Conservation (phyloP, 2,888 invertebrate genomes). For the Subacronicta megacephala region DNA sequence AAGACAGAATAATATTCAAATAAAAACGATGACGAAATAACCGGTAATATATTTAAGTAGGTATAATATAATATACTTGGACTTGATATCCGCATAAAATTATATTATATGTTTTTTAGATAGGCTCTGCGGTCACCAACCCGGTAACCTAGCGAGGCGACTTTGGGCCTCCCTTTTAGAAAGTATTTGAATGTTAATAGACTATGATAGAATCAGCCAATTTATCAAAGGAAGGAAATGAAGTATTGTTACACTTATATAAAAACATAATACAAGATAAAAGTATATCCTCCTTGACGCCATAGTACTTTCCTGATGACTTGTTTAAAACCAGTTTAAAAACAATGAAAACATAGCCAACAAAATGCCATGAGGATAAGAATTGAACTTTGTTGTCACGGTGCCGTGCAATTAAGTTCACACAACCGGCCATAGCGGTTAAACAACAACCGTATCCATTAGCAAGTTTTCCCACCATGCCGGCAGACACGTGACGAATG, state of each 20-base stretch:
- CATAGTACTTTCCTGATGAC: slow-evolving; percentile 26
- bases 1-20: slow-evolving; percentile 25
- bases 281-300: neutral
- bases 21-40: slow-evolving; percentile 26
- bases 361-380: slow-evolving; percentile 16
- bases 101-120: slow-evolving; percentile 22
- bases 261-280: no score
- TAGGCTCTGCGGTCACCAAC: slow-evolving; percentile 35
- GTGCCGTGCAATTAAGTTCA: slow-evolving; percentile 22
- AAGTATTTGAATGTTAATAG: neutral
- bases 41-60: slow-evolving; percentile 18
- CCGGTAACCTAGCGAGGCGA: slow-evolving; percentile 9
- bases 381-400: slow-evolving; percentile 32
- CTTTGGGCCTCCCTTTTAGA: slow-evolving; percentile 4
- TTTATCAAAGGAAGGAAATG: no score
- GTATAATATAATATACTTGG: slow-evolving; percentile 19
- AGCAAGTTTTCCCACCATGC: slow-evolving; percentile 35
- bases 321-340: slow-evolving; percentile 20
- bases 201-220: neutral
- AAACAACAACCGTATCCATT: slow-evolving; percentile 19
- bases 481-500: slow-evolving; percentile 21
- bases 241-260: no score
- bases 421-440: slow-evolving; percentile 17
- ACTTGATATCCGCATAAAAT: slow-evolving; percentile 36
- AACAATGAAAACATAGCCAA: slow-evolving; percentile 18